A percentile compares a stretch with the other conserved stretches of the same genome.
phyloP scores from a whole-genome alignment of 2,888 invertebrate species.

The Agrochola litura region DNA sequence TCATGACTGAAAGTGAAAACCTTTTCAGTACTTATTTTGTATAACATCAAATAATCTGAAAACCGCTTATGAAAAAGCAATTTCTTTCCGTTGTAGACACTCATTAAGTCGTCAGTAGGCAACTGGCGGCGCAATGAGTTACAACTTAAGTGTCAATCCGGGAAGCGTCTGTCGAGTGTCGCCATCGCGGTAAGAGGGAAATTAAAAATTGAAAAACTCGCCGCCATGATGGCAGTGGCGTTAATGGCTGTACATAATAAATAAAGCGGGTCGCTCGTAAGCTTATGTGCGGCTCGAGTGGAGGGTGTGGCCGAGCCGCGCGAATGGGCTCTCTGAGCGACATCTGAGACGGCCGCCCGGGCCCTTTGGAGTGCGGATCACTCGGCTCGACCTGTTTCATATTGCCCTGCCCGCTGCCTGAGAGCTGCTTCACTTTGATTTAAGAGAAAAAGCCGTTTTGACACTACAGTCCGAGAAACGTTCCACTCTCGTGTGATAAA shows the following conservation, averaged over 20 bases:
- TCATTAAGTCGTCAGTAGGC: slow-evolving; percentile 72
- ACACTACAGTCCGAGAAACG: slow-evolving; percentile 79
- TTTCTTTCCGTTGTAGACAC: slow-evolving; percentile 71
- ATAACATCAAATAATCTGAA: slow-evolving; percentile 31
- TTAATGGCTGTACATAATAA: slow-evolving; percentile 91
- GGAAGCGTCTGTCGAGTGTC: slow-evolving; percentile 82
- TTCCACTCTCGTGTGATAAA: slow-evolving; percentile 71
- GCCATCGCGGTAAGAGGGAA: slow-evolving; percentile 84
- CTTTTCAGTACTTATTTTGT: slow-evolving; percentile 22
- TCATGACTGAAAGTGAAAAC: slow-evolving; percentile 18
- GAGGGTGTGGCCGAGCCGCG: slow-evolving; percentile 89
- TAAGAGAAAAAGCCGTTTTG: slow-evolving; percentile 88
- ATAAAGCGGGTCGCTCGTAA: slow-evolving; percentile 88
- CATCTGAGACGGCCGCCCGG: slow-evolving; percentile 88
- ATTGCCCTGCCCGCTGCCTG: slow-evolving; percentile 86
- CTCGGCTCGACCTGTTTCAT: slow-evolving; percentile 88
- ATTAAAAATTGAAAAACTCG: slow-evolving; percentile 90
- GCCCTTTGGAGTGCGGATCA: slow-evolving; percentile 88
- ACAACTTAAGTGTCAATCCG: slow-evolving; percentile 86
- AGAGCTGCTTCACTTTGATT: slow-evolving; percentile 89
- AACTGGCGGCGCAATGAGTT: slow-evolving; percentile 76
- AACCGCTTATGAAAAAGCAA: slow-evolving; percentile 57
- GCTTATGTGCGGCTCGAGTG: slow-evolving; percentile 90
- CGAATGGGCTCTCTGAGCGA: slow-evolving; percentile 89
- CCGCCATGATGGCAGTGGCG: slow-evolving; percentile 89